Conservation (phyloP, 1,140 invertebrate genomes). For the Drosophila ironensis region DNA sequence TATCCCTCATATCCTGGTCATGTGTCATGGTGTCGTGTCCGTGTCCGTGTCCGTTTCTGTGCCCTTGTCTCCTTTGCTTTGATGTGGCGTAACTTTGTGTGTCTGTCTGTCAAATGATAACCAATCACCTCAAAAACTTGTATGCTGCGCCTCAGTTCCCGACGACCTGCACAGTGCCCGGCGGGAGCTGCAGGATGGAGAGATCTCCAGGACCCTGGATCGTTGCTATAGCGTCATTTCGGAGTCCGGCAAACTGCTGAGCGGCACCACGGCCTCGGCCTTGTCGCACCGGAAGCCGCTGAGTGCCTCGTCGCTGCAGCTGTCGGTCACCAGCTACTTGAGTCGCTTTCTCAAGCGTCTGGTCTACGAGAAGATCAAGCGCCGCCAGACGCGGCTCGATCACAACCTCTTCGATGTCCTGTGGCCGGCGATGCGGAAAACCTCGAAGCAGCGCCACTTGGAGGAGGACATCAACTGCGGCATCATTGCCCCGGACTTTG, state of each 20-base stretch:
- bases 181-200: conserved; percentile 86
- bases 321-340: conserved; percentile 85
- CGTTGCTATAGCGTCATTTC: conserved; percentile 87
- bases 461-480: conserved; percentile 88
- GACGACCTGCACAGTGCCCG: conserved; percentile 87
- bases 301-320: conserved; percentile 84
- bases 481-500: conserved; percentile 90
- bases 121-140: conserved; percentile 48
- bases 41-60: conserved; percentile 26
- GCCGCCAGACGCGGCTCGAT: conserved; percentile 88
- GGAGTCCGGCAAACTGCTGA: conserved; percentile 83
- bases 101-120: conserved; percentile 49
- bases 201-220: conserved; percentile 87
- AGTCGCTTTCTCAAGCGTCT: conserved; percentile 86
- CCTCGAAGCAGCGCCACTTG: conserved; percentile 81
- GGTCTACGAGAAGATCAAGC: conserved; percentile 87
- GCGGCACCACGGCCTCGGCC: conserved; percentile 81
- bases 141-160: conserved; percentile 83
- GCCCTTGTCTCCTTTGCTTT: conserved; percentile 27
- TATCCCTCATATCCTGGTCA: conserved; percentile 9
- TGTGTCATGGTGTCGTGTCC: too few relatives aligned
- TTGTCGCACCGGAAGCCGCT: conserved; percentile 73
- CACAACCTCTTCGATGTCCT: conserved; percentile 91
- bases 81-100: conserved; percentile 20
- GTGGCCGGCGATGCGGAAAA: conserved; percentile 90